Evolutionary conservation across 2,113 vertebrate genomes (phyloP), one percentile per base, ranked within the genome.

Genomic region (Gavia stellata): DNA sequence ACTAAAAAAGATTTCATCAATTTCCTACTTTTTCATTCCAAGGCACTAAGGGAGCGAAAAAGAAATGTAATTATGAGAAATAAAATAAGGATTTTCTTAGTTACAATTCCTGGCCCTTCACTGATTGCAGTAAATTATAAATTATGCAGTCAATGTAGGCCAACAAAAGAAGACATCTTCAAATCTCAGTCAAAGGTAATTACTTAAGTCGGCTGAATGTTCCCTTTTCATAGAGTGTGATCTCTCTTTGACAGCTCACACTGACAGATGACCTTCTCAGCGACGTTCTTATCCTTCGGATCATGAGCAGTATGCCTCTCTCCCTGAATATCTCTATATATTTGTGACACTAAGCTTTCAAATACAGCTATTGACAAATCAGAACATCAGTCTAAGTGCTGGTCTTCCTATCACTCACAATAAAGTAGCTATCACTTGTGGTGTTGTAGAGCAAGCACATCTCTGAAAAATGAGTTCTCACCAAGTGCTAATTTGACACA

Each of bases 401-500:
- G 95, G 98, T 98, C 98, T 98, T 97, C 98, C 98, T 98, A 99
- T 99, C 99, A 99, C 98, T 99, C 99, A 99, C 98, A 98, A 99
- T 99, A 99, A 99, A 98, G 98, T 98, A 98, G 98, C 99, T 99
- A 99, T 99, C 98, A 98, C 98, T 99, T 98, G 98, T 98, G 98
- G 98, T 98, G 98, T 98, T 98, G 98, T 98, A 98, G 98, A 98
- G 98, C 98, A 98, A 98, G 98, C 97, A 98, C 98, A 98, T 98
- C 98, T 98, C 98, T 98, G 99, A 99, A 99, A 99, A 99, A 99
- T 98, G 99, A 99, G 98, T 98, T 98, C 98, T 98, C 98, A 98
- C 98, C 98, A 98, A 98, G 98, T 98, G 99, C 99, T 99, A 99
- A 99, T 99, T 99, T 99, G 99, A 99, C 99, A 99, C 99, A 99